Evolutionary conservation across 2,113 vertebrate species (phyloP).

Genomic region (human): GRCh38 chr2:41319001-41319500

Average conservation of each 20-base stretch:
- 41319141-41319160: not conserved
- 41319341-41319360: not conserved
- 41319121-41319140: not conserved
- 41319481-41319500: not conserved
- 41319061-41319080: not conserved
- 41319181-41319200: not conserved
- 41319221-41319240: not conserved
- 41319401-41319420: not conserved
- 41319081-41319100: slow-evolving; percentile 3
- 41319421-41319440: not conserved
- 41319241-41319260: not conserved
- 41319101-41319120: not conserved
- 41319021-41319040: not conserved
- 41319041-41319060: not conserved
- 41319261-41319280: not conserved
- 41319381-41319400: not conserved
- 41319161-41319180: not conserved
- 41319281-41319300: not conserved
- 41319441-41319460: not conserved
- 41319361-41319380: not conserved
- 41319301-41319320: not conserved
- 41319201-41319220: not conserved
- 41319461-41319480: not conserved
- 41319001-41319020: not conserved
- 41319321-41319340: not conserved